These are phyloP conservation scores for Cuculus canorus DNA, from an alignment of 2,797 vertebrate species.

Conservation along the genomic window DNA sequence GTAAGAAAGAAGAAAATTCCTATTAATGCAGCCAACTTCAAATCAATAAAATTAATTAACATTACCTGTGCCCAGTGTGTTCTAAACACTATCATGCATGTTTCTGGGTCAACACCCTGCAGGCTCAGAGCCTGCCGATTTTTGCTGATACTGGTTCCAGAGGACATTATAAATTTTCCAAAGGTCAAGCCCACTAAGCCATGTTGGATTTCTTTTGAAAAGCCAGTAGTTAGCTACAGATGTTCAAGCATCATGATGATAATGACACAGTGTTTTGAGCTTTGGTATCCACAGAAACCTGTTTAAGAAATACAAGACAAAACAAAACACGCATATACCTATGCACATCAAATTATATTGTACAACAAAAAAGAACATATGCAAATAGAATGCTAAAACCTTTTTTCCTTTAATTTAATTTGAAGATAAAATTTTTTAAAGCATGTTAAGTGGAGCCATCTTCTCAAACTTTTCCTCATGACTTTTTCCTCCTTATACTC, in stretches of 20 bases:
- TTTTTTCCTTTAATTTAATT: not conserved
- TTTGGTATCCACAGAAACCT: constrained; percentile 57
- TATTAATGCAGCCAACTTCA: not conserved
- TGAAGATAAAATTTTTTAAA: not conserved
- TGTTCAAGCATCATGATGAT: constrained; percentile 48
- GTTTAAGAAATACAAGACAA: constrained; percentile 35
- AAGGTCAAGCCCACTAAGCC: constrained; percentile 79
- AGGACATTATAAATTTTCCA: constrained; percentile 88
- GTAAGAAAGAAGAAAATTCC: not conserved
- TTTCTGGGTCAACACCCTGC: constrained; percentile 95
- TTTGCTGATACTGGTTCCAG: constrained; percentile 82
- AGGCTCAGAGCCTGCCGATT: constrained; percentile 84
- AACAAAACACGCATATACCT: not conserved
- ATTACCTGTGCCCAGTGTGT: constrained; percentile 99
- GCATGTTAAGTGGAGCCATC: not conserved
- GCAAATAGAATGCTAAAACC: not conserved
- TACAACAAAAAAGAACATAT: not conserved
- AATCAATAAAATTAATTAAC: constrained; percentile 39
- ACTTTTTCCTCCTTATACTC: not conserved
- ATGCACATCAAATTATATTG: not conserved
- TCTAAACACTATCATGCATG: constrained; percentile 99
- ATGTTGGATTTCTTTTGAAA: constrained; percentile 76
- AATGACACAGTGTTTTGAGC: constrained; percentile 2
- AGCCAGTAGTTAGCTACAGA: constrained; percentile 30
- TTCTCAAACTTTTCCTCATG: not conserved